These are phyloP conservation scores for Caenorhabditis auriculariae DNA, from an alignment of 2,888 invertebrate genomes.

Conservation along the genomic window DNA sequence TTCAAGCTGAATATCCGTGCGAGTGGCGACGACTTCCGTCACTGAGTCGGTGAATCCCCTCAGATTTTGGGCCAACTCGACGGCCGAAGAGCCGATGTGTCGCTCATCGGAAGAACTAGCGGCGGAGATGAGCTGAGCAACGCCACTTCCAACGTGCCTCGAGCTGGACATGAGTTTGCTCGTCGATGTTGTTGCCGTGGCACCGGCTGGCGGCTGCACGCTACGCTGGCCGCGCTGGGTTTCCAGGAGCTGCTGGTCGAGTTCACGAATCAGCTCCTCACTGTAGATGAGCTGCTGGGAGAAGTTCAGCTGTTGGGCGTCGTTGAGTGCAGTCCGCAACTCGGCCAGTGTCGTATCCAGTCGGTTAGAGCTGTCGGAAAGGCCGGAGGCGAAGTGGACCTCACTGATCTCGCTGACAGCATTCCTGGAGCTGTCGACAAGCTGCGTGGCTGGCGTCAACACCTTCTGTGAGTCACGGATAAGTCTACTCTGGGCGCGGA, in stretches of 20 bases:
- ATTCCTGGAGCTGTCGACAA: constrained; percentile 78
- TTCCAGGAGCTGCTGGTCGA: constrained; percentile 81
- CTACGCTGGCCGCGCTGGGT: constrained; percentile 72
- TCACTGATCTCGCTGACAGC: constrained; percentile 82
- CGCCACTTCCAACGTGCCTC: constrained; percentile 72
- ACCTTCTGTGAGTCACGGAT: constrained; percentile 54
- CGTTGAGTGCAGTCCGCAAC: constrained; percentile 70
- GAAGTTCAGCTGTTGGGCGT: constrained; percentile 71
- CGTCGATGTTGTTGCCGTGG: constrained; percentile 29
- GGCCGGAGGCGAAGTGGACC: constrained; percentile 49
- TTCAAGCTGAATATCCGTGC: constrained; percentile 44
- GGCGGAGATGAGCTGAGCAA: constrained; percentile 83
- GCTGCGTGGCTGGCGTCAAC: constrained; percentile 67
- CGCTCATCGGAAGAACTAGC: constrained; percentile 71
- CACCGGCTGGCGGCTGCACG: constrained; percentile 18
- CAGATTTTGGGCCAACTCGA: constrained; percentile 53
- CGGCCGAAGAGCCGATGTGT: constrained; percentile 67
- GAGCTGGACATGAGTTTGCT: constrained; percentile 19
- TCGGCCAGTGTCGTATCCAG: constrained; percentile 71
- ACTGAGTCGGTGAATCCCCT: constrained; percentile 51
- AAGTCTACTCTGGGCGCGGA: constrained; percentile 58
- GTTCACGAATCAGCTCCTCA: constrained; percentile 57
- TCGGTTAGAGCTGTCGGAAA: constrained; percentile 68
- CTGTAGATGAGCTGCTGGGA: constrained; percentile 51
- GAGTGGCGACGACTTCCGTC: constrained; percentile 46